phyloP scores from a whole-genome alignment of 2,113 vertebrate species.

The Ophiodon elongatus region DNA sequence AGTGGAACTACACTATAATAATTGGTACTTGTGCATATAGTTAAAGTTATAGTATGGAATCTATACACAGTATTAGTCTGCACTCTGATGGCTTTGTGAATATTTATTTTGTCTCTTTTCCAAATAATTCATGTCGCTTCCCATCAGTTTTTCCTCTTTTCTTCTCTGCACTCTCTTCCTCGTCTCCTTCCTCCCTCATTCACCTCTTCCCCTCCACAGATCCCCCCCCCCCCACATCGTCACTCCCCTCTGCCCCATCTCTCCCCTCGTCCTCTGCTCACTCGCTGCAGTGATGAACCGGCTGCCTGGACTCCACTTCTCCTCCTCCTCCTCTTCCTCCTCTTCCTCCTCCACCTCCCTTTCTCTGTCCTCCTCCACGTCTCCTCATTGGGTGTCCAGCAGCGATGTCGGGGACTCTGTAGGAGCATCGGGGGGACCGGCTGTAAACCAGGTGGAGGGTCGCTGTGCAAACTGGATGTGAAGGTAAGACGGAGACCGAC shows the following conservation, averaged over 20 bases:
- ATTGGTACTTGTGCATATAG: too few species aligned
- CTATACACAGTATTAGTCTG: background rate
- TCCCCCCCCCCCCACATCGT: constrained; percentile 15
- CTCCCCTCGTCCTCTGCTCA: constrained; percentile 51
- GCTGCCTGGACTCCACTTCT: constrained; percentile 59
- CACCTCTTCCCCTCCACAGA: constrained; percentile 32
- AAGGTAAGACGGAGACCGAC: constrained; percentile 53
- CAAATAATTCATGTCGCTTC: background rate
- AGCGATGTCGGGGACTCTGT: constrained; percentile 38
- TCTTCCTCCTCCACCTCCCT: constrained; percentile 29
- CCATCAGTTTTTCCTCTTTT: background rate
- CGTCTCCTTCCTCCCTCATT: constrained; percentile 32
- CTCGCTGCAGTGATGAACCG: constrained; percentile 72
- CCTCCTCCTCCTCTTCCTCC: constrained; percentile 48
- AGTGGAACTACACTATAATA: too few species aligned
- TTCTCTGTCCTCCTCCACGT: constrained; percentile 20
- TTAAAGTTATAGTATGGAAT: background rate
- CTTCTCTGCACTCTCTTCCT: background rate
- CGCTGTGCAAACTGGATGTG: constrained; percentile 51
- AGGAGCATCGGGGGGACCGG: constrained; percentile 13
- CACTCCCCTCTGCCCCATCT: constrained; percentile 50
- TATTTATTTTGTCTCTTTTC: constrained; percentile 44
- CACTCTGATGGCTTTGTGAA: background rate
- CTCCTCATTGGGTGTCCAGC: constrained; percentile 47
- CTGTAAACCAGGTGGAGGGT: constrained; percentile 33